Percentiles rank a stretch among this genome's conserved stretches.
phyloP scores from a whole-genome alignment of 2,888 invertebrate species.

The Xylota sylvarum region DNA sequence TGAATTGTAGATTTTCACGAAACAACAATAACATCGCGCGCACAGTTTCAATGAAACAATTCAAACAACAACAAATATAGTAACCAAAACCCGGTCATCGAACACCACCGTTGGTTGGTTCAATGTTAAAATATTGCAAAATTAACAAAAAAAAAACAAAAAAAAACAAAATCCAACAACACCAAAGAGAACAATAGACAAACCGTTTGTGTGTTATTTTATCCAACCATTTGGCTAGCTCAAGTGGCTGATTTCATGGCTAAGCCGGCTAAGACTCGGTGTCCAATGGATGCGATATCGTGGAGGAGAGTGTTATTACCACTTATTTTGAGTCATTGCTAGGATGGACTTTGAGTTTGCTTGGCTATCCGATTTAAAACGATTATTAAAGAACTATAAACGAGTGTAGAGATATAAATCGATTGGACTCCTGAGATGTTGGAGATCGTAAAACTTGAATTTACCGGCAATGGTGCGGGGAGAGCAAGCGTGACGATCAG shows the following conservation, averaged over 20 bases:
- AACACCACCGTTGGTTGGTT: constrained; percentile 54
- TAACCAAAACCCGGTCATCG: constrained; percentile 52
- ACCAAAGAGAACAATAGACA: constrained; percentile 30
- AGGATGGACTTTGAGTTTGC: constrained; percentile 44
- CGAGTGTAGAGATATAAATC: constrained; percentile 47
- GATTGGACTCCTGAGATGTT: constrained; percentile 30
- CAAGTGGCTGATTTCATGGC: constrained; percentile 64
- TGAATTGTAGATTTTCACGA: constrained; percentile 50
- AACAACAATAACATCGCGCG: constrained; percentile 41
- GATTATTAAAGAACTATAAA: constrained; percentile 31
- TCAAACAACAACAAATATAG: constrained; percentile 36
- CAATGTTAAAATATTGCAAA: constrained; percentile 68
- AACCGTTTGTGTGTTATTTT: constrained; percentile 43
- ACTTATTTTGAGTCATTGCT: constrained; percentile 61
- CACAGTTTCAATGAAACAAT: constrained; percentile 42
- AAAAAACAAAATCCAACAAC: constrained; percentile 4
- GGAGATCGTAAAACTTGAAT: constrained; percentile 48
- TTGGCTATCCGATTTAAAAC: constrained; percentile 23
- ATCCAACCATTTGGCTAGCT: constrained; percentile 39
- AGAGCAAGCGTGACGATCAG: constrained; percentile 34
- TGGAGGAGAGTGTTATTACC: constrained; percentile 27
- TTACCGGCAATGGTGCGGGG: constrained; percentile 3
- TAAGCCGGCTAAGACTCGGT: constrained; percentile 40
- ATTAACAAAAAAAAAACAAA: constrained; percentile 18
- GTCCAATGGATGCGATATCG: constrained; percentile 45